phyloP scores from a whole-genome alignment of 2,888 invertebrate species.

The Acronicta psi region DNA sequence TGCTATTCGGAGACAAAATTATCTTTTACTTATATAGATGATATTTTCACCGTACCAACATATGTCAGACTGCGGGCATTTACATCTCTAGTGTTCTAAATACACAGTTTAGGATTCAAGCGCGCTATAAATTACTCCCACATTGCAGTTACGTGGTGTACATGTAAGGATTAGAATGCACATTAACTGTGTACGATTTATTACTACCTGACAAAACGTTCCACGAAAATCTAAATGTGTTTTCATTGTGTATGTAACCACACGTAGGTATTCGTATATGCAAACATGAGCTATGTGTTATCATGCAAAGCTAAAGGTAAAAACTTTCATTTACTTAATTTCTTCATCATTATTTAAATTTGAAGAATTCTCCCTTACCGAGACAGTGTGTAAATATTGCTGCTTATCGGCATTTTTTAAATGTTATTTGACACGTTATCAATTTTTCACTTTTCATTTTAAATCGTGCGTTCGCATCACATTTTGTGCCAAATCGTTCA shows the following conservation, averaged over 20 bases:
- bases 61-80: background rate
- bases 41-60: background rate
- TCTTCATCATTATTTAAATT: no score
- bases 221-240: background rate
- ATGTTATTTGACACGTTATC: no score
- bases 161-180: conserved; percentile 6
- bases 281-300: no score
- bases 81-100: background rate
- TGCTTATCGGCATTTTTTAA: no score
- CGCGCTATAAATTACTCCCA: conserved; percentile 18
- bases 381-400: no score
- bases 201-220: background rate
- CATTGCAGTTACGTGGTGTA: conserved; percentile 4
- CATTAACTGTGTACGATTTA: conserved; percentile 10
- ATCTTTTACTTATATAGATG: background rate
- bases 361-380: no score
- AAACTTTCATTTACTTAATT: background rate
- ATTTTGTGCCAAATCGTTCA: background rate
- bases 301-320: background rate
- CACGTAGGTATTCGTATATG: no score
- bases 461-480: conserved; percentile 11
- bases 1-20: background rate
- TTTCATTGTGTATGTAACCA: background rate
- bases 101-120: background rate
- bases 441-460: background rate